These are phyloP conservation scores for Grallaria varia DNA, from an alignment of 2,113 vertebrate species.

Conservation along the genomic window DNA sequence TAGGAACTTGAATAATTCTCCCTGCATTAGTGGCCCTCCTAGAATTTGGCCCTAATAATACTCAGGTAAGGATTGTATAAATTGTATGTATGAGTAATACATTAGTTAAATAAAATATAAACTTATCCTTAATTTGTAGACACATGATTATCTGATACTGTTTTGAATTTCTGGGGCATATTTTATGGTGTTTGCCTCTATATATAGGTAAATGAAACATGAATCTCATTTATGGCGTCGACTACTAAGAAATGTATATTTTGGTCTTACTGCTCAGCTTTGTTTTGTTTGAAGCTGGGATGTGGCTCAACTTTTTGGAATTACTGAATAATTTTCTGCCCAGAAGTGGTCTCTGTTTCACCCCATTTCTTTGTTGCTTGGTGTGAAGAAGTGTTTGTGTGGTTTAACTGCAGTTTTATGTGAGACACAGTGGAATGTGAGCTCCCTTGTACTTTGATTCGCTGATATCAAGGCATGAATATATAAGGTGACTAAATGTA, in stretches of 20 bases:
- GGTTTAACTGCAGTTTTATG: not conserved
- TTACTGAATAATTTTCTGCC: not conserved
- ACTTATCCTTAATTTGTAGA: too few relatives aligned
- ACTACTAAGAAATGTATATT: not conserved
- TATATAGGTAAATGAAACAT: not conserved
- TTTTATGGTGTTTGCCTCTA: not conserved
- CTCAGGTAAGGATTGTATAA: not conserved
- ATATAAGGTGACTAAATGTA: not conserved
- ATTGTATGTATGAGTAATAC: not conserved
- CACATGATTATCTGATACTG: not conserved
- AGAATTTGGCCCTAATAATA: not conserved
- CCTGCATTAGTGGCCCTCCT: not conserved
- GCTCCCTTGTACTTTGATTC: not conserved
- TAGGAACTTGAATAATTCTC: not conserved
- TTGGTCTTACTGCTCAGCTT: not conserved
- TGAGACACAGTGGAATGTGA: not conserved
- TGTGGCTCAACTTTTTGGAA: fast-evolving
- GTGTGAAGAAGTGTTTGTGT: not conserved
- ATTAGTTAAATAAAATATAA: not conserved
- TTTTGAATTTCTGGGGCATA: not conserved
- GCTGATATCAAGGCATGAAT: not conserved
- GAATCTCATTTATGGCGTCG: not conserved
- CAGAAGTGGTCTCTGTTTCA: not conserved
- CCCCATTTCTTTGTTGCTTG: not conserved
- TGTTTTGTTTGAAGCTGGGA: not conserved